Base-by-base conservation (phyloP, 2,113 vertebrate genomes). In the Sylvietta virens region DNA sequence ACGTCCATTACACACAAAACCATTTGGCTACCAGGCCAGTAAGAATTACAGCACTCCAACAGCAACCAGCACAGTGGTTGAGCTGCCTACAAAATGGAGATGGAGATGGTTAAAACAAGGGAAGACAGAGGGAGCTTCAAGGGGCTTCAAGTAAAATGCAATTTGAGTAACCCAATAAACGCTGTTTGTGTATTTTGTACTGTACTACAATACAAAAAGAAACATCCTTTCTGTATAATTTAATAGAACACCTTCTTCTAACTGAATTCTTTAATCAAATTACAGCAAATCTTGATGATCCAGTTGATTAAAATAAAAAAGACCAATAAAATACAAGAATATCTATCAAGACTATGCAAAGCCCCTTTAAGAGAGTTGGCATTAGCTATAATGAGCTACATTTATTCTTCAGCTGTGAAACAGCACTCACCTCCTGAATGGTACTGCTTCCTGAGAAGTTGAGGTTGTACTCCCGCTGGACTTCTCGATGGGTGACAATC, bases 391-490 rank as follows among this genome's bases (percentile, higher is more conserved):
- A 98, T 97, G 98, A 98, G 97, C 97, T 96, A 97, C 96, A 96
- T 97, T 97, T 97, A 97, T 95, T 98, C 94, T 95, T 97, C 94
- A 97, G 97, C 98, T 98, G 98, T 97, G 97, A 98, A 97, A 72
- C 91, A 95, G 95, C 96, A 97, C 98, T 97, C 98, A 99, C 99
- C 99, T 99, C 99, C 97, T 99, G 99, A 97, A 99, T 99, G 94
- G 99, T 99, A 98, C 98, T 99, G 98, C 98, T 99, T 98, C 99
- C 99, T 71, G 99, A 99, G 98, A 99, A 99, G 98, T 99, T 99
- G 98, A 99, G 99, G 98, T 96, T 99, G 98, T 99, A 99, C 97
- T 99, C 99, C 98, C 98, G 99, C 99, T 99, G 99, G 97, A 99
- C 99, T 98, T 99, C 99, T 90, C 98, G 98, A 98, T 99, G 99